These are phyloP conservation scores for Rhinolophus ferrumequinum DNA, from an alignment of 2,113 vertebrate genomes.

Conservation along the genomic window DNA sequence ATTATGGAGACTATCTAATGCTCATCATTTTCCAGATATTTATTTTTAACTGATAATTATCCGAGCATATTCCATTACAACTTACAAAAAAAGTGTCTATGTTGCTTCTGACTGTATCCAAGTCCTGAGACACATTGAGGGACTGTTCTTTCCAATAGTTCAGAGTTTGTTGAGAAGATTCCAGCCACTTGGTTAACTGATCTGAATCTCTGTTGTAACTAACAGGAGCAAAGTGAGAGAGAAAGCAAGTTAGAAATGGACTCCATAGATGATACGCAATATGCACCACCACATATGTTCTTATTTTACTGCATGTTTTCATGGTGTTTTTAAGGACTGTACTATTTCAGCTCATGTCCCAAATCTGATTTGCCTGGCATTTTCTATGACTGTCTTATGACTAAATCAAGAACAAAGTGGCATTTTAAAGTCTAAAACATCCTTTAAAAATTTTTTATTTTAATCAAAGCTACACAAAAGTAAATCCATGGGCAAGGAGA, in stretches of 20 bases:
- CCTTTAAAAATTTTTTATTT: neutral
- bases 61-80: neutral
- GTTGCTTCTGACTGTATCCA: slow-evolving; percentile 82
- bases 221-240: slow-evolving; percentile 54
- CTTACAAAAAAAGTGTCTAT: slow-evolving; percentile 90
- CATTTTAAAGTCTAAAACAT: neutral
- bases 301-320: neutral
- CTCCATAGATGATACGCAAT: rapidly evolving
- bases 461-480: neutral
- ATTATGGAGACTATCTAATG: neutral
- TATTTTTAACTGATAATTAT: neutral
- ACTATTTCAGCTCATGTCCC: neutral
- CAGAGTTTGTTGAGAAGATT: slow-evolving; percentile 85
- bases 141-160: slow-evolving; percentile 87
- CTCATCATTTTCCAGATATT: neutral
- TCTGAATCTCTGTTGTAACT: slow-evolving; percentile 89
- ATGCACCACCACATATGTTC: neutral
- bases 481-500: neutral
- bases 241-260: neutral
- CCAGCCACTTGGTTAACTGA: slow-evolving; percentile 89
- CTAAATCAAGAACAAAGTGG: slow-evolving; percentile 5
- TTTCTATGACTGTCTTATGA: neutral
- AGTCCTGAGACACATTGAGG: slow-evolving; percentile 83
- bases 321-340: neutral
- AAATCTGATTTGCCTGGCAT: neutral